Base-by-base conservation (phyloP, 2,888 invertebrate species). In the Andrena flavipes region DNA sequence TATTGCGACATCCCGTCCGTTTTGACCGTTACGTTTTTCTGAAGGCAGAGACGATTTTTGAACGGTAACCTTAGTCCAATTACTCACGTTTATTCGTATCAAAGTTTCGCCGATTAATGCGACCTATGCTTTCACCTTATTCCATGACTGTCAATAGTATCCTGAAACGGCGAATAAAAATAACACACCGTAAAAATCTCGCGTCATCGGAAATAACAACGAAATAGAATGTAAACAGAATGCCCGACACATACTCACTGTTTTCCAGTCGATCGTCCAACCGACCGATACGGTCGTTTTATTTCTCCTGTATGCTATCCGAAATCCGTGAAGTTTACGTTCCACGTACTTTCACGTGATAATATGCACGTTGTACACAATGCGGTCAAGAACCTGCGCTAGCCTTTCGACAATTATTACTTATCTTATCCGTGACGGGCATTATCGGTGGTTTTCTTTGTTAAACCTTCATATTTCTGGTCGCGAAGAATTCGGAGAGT, bases 391-490 rank as follows among this genome's bases (percentile, higher is more conserved):
- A 73, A 71, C 68, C 77, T 75, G 48, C 42, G n/a, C 13, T 68
- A 63, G 74, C 74, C 80, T 72, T 83, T 76, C 62, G 63, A 51
- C 73, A 81, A 83, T 81, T 76, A 63, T 16, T 76, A 70, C 4
- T 16, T 42, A 42, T 65, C 73, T 81, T 81, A 59, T 76, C 56
- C 76, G 48, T 26, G 29, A 7, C 23, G 35, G 13, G 33, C 48
- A 72, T 82, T 73, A 59, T 30, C 49, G 23, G 2, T 23, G 29
- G 8, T 48, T 56, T 75, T 78, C 51, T 54, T 69, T 70, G 49
- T 23, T 59, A 48, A 72, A 78, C 48, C 29, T 78, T 56, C 20
- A 30, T 20, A 23, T 68, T 59, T 42, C 35, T 26, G 30, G 20
- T 20, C 29, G 26, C 30, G 29, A 26, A 16, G 56, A 30, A 54